Evolutionary conservation across 2,888 invertebrate species (phyloP), one percentile per base, ranked within the genome.

Genomic region (Calameuta idolon): DNA sequence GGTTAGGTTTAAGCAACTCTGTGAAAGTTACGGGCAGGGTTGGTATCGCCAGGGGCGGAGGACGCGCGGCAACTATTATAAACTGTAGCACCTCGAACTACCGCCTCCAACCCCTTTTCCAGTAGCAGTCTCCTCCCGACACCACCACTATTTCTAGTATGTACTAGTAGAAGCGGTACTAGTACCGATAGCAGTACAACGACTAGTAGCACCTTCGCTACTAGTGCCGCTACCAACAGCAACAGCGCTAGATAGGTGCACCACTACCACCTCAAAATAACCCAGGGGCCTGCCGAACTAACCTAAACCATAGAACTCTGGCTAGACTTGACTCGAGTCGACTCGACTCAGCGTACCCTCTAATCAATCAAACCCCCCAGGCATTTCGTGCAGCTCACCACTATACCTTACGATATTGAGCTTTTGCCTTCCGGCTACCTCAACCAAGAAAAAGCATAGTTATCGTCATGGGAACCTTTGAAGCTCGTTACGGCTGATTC

Each of bases 41-140:
- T 80, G 82, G 84, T 86, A 87, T 87, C 88, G 89, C 88, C 85
- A 89, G 87, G 89, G 90, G 89, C 87, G 87, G 83, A 82, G 83
- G 80, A 84, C 80, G 85, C 85, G 87, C 87, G 87, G 90, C 90
- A 91, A 91, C 91, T 91, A 91, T 91, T 91, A 91, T 91, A 91
- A 91, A 91, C 91, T 91, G 90, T 91, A 91, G 91, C 90, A 90
- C 91, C 91, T 91, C 91, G 90, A 90, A 90, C 90, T 90, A 90
- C 90, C 90, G 89, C 90, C 89, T 89, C 88, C 85, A 81, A 84
- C 87, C 85, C 83, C 83, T 84, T 81, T 77, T 79, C 84, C 82
- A 55, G 55, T 55, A 55, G 55, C 55, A 55, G 55, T 55, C 55
- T 81, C 80, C 82, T 80, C 81, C 74, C 76, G 69, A 74, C 40